These are phyloP conservation scores for Busseola fusca DNA, from an alignment of 2,888 invertebrate species.

Conservation along the genomic window DNA sequence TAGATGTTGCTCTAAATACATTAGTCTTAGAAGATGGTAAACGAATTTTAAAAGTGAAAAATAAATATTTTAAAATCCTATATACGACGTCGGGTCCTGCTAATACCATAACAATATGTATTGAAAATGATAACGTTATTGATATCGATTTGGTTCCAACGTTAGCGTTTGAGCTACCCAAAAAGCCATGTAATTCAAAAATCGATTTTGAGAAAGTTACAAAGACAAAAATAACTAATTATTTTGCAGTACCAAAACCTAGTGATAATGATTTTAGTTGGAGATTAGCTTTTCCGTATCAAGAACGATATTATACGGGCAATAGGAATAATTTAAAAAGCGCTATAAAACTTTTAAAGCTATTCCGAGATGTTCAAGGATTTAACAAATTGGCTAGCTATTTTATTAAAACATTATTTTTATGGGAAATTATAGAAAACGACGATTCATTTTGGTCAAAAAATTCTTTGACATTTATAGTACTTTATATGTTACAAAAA, in stretches of 20 bases:
- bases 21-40: slow-evolving; percentile 68
- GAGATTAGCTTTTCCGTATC: slow-evolving; percentile 78
- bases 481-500: slow-evolving; percentile 74
- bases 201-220: slow-evolving; percentile 69
- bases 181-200: slow-evolving; percentile 65
- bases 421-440: slow-evolving; percentile 71
- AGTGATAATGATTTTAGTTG: slow-evolving; percentile 73
- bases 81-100: slow-evolving; percentile 77
- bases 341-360: slow-evolving; percentile 73
- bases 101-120: slow-evolving; percentile 71
- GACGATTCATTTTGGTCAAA: slow-evolving; percentile 71
- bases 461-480: slow-evolving; percentile 70
- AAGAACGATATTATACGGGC: slow-evolving; percentile 72
- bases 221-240: slow-evolving; percentile 62
- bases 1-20: slow-evolving; percentile 70
- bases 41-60: slow-evolving; percentile 66
- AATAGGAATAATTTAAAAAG: slow-evolving; percentile 75
- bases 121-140: slow-evolving; percentile 67
- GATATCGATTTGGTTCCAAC: slow-evolving; percentile 80
- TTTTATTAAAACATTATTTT: slow-evolving; percentile 77
- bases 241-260: slow-evolving; percentile 79
- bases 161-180: slow-evolving; percentile 71
- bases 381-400: slow-evolving; percentile 78
- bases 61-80: slow-evolving; percentile 65
- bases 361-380: slow-evolving; percentile 75